Percentiles rank a stretch among this genome's conserved stretches.
Conservation (phyloP, 2,888 invertebrate species). For the Sesia bembeciformis region DNA sequence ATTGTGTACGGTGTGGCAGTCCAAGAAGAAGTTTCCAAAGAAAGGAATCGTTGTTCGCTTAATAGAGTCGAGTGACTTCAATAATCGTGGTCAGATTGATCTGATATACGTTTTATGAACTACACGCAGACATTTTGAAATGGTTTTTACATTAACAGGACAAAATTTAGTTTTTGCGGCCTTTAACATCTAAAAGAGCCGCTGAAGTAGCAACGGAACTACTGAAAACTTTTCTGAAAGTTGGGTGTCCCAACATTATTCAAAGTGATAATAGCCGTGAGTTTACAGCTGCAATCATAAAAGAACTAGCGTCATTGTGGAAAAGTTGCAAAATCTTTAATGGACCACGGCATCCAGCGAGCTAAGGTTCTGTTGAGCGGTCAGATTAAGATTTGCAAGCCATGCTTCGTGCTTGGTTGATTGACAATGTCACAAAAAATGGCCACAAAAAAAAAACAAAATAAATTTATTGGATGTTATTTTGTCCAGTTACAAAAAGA, state of each 20-base stretch:
- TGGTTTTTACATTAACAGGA: conserved; percentile 33
- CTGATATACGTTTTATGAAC: conserved; percentile 24
- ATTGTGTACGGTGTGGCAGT: too few species aligned
- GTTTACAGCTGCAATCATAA: conserved; percentile 14
- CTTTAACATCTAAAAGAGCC: conserved; percentile 18
- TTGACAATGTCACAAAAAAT: conserved; percentile 18
- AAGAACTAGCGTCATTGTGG: conserved; percentile 17
- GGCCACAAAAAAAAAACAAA: conserved; percentile 2
- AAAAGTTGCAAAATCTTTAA: conserved; percentile 12
- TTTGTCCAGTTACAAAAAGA: conserved; percentile 18
- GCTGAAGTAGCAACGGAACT: conserved; percentile 21
- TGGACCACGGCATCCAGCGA: conserved; percentile 11
- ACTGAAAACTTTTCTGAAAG: conserved; percentile 16
- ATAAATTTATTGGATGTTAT: conserved; percentile 14
- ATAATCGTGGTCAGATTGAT: conserved; percentile 24
- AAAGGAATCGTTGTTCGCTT: conserved; percentile 20
- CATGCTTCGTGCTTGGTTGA: conserved; percentile 5
- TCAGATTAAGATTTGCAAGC: not conserved
- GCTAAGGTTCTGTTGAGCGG: conserved; percentile 10
- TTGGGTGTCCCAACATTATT: conserved; percentile 9
- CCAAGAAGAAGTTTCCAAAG: conserved; percentile 5
- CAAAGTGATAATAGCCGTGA: conserved; percentile 12
- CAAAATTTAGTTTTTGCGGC: conserved; percentile 27
- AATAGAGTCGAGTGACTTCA: conserved; percentile 20
- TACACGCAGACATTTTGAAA: conserved; percentile 25